A percentile compares a stretch with the other conserved stretches of the same genome.
phyloP scores from a whole-genome alignment of 2,888 invertebrate species.

The Drosophila nr. medialis region DNA sequence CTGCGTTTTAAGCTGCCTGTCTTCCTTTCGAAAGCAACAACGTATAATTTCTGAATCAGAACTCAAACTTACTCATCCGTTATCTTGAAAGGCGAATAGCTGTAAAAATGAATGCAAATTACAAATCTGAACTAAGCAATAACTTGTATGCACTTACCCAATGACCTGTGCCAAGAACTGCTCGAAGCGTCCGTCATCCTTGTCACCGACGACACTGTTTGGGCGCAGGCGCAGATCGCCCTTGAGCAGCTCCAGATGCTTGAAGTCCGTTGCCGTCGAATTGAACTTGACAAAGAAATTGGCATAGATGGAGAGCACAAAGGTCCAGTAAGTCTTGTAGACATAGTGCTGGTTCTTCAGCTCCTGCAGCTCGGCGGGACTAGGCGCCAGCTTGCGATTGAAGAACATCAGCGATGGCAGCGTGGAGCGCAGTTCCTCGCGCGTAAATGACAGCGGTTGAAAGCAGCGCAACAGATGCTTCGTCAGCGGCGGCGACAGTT shows the following conservation, averaged over 20 bases:
- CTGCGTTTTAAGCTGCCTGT: background rate
- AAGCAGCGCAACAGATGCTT: slow-evolving; percentile 83
- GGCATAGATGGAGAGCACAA: slow-evolving; percentile 83
- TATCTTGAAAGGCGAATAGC: slow-evolving; percentile 79
- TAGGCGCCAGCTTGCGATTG: slow-evolving; percentile 82
- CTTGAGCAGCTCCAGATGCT: slow-evolving; percentile 77
- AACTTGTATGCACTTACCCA: slow-evolving; percentile 47
- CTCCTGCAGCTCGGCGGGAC: slow-evolving; percentile 78
- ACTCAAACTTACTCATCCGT: slow-evolving; percentile 76
- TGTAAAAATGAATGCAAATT: slow-evolving; percentile 28
- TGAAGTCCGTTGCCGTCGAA: slow-evolving; percentile 72
- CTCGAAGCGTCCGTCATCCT: slow-evolving; percentile 82
- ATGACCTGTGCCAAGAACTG: slow-evolving; percentile 81
- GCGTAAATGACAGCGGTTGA: slow-evolving; percentile 82
- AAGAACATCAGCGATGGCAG: slow-evolving; percentile 83
- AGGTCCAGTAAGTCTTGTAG: slow-evolving; percentile 84
- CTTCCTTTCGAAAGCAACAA: background rate
- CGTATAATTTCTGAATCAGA: background rate
- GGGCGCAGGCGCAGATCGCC: slow-evolving; percentile 81
- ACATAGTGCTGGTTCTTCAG: slow-evolving; percentile 82
- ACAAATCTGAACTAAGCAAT: background rate
- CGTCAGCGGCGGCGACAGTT: slow-evolving; percentile 82
- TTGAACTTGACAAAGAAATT: slow-evolving; percentile 83
- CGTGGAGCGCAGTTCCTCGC: slow-evolving; percentile 82
- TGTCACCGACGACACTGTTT: slow-evolving; percentile 79